A percentile compares a stretch with the other conserved stretches of the same genome.
Evolutionary conservation across 2,113 vertebrate genomes (phyloP).

Genomic region (Cavia aperea): DNA sequence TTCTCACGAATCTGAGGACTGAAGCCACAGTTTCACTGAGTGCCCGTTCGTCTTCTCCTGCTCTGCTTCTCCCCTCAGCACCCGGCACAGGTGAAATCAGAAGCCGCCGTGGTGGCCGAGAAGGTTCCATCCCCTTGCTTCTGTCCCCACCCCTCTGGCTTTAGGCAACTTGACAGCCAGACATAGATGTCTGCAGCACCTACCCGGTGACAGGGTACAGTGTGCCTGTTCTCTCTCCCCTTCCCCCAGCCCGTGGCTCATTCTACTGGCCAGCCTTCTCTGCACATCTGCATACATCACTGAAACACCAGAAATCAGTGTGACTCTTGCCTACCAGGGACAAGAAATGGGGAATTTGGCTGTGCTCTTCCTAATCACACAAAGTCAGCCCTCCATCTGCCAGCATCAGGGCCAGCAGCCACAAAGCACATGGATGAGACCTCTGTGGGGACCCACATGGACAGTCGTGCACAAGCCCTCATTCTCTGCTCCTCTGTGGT

Average conservation of each 20-base stretch:
- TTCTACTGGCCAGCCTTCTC: not conserved
- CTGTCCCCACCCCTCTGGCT: not conserved
- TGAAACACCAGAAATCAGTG: too few species aligned
- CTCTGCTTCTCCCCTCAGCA: not conserved
- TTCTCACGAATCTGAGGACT: not conserved
- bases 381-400: not conserved
- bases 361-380: not conserved
- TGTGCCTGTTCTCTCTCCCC: too few species aligned
- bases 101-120: not conserved
- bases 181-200: too few species aligned
- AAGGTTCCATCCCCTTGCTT: not conserved
- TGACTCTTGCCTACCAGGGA: too few species aligned
- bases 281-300: not conserved
- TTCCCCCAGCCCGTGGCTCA: not conserved
- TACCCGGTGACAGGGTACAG: too few species aligned
- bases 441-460: not conserved
- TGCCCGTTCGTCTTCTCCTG: not conserved
- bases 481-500: not conserved
- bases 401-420: fast-evolving
- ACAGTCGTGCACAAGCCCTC: too few species aligned
- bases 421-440: not conserved
- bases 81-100: not conserved
- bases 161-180: too few species aligned
- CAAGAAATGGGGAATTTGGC: too few species aligned
- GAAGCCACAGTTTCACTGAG: not conserved